phyloP scores from a whole-genome alignment of 2,113 vertebrate species.

The Otocyon megalotis region DNA sequence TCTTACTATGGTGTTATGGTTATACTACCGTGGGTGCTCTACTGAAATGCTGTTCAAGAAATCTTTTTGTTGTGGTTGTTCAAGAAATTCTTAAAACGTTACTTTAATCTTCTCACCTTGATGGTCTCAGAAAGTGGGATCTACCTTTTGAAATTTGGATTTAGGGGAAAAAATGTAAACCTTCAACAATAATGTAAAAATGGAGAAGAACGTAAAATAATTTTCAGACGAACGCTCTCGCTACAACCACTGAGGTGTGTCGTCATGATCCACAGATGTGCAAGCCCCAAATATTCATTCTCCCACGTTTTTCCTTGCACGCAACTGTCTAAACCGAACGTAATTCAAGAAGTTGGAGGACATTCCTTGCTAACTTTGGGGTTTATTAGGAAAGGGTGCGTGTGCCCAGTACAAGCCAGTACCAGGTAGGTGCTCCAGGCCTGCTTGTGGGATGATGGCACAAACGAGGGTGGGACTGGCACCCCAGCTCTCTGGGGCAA shows the following conservation, averaged over 20 bases:
- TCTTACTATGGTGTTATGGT: background rate
- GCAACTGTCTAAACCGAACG: background rate
- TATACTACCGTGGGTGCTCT: background rate
- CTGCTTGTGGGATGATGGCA: background rate
- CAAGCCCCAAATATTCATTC: background rate
- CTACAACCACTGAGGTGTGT: background rate
- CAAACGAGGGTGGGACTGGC: background rate
- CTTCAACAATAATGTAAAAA: background rate
- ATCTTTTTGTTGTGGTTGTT: background rate
- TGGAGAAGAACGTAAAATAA: conserved; percentile 7
- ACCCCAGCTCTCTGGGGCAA: background rate
- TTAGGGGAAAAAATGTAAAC: background rate
- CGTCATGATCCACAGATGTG: background rate
- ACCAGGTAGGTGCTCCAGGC: background rate
- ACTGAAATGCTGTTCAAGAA: background rate
- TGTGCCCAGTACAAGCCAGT: background rate
- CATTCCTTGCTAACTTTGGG: background rate
- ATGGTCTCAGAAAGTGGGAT: conserved; percentile 14
- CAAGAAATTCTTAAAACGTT: conserved; percentile 30
- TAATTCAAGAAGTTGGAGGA: background rate
- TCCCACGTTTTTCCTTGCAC: background rate
- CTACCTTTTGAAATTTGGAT: background rate
- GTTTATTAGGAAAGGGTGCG: background rate
- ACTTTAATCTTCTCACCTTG: background rate
- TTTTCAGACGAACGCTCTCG: background rate